Evolutionary conservation across 2,888 invertebrate genomes (phyloP), one percentile per base, ranked within the genome.

Genomic region (Lasioglossum morio): DNA sequence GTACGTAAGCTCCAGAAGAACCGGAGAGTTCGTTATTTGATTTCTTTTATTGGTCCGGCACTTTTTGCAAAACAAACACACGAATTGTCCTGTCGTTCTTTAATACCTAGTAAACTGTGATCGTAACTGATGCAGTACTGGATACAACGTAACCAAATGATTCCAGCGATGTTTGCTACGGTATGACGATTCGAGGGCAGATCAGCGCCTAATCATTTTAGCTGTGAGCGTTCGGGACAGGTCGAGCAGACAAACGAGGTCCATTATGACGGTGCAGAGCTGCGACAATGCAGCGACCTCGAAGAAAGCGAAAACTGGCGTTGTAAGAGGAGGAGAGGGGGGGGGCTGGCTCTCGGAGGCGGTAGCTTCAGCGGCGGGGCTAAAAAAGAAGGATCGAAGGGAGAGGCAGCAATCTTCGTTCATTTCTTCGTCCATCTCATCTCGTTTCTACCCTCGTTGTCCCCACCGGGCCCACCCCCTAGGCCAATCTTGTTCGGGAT

Each of bases 351-450:
- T 53, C n/a, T 69, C 75, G 79, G 77, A 79, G 66, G 63, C 76
- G 76, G 69, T 72, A 43, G 80, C 70, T 37, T 27, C n/a, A 8
- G 53, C 66, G 53, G 46, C 70, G 69, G 53, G 27, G 19, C 74
- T 82, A 85, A 72, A 77, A 46, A 76, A 74, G 70, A 66, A 37
- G 43, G 66, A 43, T 75, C 72, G 66, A 76, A 72, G 66, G 76
- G 63, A 78, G 70, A 88, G 76, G 75, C 70, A 82, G 88, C 80
- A 79, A 88, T 88, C 88, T 85, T 88, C 74, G 76, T 86, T 82
- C 66, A 86, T 86, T 88, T 79, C 84, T 74, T 75, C 60, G 53
- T 53, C 72, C 77, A 73, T 86, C 80, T 88, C 84, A 73, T 88
- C 80, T 88, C 84, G 86, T 86, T 85, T 84, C 72, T 75, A 77